A percentile compares a stretch with the other conserved stretches of the same genome.
Evolutionary conservation across 2,113 vertebrate genomes (phyloP).

Genomic region (Vanacampus margaritifer): DNA sequence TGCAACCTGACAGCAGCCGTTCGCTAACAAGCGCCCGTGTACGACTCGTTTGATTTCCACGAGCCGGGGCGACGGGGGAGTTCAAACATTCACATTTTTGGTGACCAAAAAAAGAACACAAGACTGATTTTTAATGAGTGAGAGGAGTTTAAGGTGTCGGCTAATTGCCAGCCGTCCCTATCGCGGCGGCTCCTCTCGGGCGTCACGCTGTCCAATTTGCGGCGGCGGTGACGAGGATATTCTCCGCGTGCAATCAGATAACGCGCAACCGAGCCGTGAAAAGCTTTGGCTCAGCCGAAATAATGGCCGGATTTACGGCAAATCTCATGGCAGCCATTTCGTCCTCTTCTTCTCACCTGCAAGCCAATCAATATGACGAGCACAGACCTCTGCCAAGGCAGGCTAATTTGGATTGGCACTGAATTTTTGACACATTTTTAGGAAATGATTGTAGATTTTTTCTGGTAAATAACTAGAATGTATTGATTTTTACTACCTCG

Average conservation of each 20-base stretch:
- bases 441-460: background rate
- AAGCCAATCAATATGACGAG: conserved; percentile 26
- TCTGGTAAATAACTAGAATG: too few species aligned
- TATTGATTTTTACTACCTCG: too few species aligned
- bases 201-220: conserved; percentile 48
- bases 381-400: background rate
- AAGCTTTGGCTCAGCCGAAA: conserved; percentile 37
- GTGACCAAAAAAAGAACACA: conserved; percentile 26
- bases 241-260: conserved; percentile 50
- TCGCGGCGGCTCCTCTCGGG: conserved; percentile 3
- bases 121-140: conserved; percentile 21
- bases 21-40: conserved; percentile 43
- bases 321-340: conserved; percentile 40
- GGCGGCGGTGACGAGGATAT: conserved; percentile 31
- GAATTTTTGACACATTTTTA: background rate
- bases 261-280: conserved; percentile 24
- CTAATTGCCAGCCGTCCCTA: conserved; percentile 50
- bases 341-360: conserved; percentile 42
- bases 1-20: conserved; percentile 52
- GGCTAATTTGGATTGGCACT: background rate
- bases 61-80: conserved; percentile 1
- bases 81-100: conserved; percentile 52
- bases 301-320: conserved; percentile 35
- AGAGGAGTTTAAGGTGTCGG: conserved; percentile 45
- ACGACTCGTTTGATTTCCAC: conserved; percentile 29